phyloP scores from a whole-genome alignment of 2,113 vertebrate genomes.

The Chlamydotis undulata region DNA sequence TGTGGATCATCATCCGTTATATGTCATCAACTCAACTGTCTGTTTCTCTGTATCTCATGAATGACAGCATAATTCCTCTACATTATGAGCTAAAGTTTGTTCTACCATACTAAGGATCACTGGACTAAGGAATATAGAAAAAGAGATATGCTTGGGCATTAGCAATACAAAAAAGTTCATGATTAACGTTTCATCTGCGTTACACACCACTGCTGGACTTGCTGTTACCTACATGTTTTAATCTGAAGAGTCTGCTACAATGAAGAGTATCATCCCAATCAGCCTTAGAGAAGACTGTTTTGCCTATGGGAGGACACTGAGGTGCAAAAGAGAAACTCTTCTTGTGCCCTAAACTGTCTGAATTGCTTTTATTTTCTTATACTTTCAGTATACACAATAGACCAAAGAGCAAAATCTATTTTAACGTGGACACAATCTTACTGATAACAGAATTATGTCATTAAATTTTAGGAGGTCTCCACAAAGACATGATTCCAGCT shows the following conservation, averaged over 20 bases:
- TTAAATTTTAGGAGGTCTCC: constrained; percentile 62
- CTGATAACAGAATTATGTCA: constrained; percentile 66
- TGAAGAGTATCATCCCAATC: constrained; percentile 67
- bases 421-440: constrained; percentile 76
- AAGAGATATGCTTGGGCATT: constrained; percentile 62
- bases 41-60: constrained; percentile 79
- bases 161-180: constrained; percentile 74
- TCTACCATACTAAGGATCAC: constrained; percentile 62
- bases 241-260: constrained; percentile 58
- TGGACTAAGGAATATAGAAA: constrained; percentile 63
- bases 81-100: constrained; percentile 71
- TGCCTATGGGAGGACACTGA: constrained; percentile 71
- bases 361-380: constrained; percentile 90
- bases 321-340: constrained; percentile 72
- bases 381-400: constrained; percentile 90
- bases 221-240: constrained; percentile 50
- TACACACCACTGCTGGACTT: constrained; percentile 58
- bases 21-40: constrained; percentile 79
- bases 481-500: constrained; percentile 67
- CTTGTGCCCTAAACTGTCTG: constrained; percentile 86
- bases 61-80: constrained; percentile 74
- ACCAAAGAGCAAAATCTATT: constrained; percentile 95
- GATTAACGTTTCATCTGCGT: constrained; percentile 67
- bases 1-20: constrained; percentile 70
- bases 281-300: constrained; percentile 73